Evolutionary conservation across 2,797 vertebrate genomes (phyloP), one percentile per base, ranked within the genome.

Genomic region (Rhinogobio ventralis): DNA sequence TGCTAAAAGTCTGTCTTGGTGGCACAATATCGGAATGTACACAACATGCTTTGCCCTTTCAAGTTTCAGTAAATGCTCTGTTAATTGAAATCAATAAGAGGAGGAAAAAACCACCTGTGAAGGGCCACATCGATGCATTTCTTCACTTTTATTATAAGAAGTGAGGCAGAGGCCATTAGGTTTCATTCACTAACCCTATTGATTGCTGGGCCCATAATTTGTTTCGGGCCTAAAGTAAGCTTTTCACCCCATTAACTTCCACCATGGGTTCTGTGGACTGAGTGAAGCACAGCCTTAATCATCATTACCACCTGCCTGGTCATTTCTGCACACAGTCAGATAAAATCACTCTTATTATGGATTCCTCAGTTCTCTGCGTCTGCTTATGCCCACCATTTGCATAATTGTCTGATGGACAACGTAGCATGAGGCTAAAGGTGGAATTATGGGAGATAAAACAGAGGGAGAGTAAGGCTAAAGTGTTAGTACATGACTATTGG

Each of bases 231-330:
- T 88, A 92, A 91, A 93, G 93, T 89, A 91, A 92, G 92, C 91
- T 93, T 91, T 91, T 93, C 93, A 93, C 88, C 90, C 91, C 93
- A 94, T 94, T 94, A 94, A 87, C 67, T 90, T 82, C 79, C 42
- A 87, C 76, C 89, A 88, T 86, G 86, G 87, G 89, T 87, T 88
- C 85, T 90, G 88, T 90, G 90, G 90, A 89, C 90, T 73, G 85
- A 89, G 76, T 78, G 79, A 64, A 87, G 86, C 86, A 77, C 82
- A 46, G 91, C 89, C 89, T 93, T 91, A 89, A 92, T 94, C 93
- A 94, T 93, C 93, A 94, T 93, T 93, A 95, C 93, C 90, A 92
- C 92, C 92, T 93, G 90, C 89, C 89, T 84, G 71, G 83, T 92
- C 91, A 90, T 93, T 93, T 81, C 83, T 85, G 85, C 76, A 36